phyloP scores from a whole-genome alignment of 2,113 vertebrate species.

The Nanorana parkeri region DNA sequence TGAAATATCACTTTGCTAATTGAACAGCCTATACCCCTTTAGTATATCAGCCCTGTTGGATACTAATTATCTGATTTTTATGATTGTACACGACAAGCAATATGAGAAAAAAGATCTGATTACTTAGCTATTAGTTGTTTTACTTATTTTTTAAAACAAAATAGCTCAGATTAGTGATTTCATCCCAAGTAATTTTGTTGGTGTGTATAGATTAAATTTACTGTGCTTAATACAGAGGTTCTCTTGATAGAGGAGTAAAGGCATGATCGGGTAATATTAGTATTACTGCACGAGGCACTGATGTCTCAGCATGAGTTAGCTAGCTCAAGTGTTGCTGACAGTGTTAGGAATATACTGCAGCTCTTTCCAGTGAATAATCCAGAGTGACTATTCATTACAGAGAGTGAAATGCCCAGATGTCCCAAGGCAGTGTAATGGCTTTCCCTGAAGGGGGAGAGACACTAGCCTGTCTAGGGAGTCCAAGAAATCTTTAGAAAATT shows the following conservation, averaged over 20 bases:
- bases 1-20: no score
- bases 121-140: no score
- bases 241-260: neutral
- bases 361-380: constrained; percentile 30
- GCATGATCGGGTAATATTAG: neutral
- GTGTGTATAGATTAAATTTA: no score
- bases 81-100: no score
- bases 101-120: no score
- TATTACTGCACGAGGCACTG: neutral
- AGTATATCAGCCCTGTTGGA: no score
- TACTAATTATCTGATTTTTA: no score
- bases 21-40: no score
- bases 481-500: neutral
- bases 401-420: constrained; percentile 29
- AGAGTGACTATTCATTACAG: constrained; percentile 35
- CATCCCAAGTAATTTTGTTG: no score
- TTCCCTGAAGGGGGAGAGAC: neutral
- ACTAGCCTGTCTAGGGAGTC: neutral
- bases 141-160: no score
- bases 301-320: neutral
- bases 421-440: neutral
- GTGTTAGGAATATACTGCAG: neutral
- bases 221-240: no score
- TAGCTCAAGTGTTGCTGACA: constrained; percentile 32
- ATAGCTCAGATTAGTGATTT: no score